A percentile compares a stretch with the other conserved stretches of the same genome.
Conservation (phyloP, 2,797 vertebrate genomes). For the Fistularia tabacaria region DNA sequence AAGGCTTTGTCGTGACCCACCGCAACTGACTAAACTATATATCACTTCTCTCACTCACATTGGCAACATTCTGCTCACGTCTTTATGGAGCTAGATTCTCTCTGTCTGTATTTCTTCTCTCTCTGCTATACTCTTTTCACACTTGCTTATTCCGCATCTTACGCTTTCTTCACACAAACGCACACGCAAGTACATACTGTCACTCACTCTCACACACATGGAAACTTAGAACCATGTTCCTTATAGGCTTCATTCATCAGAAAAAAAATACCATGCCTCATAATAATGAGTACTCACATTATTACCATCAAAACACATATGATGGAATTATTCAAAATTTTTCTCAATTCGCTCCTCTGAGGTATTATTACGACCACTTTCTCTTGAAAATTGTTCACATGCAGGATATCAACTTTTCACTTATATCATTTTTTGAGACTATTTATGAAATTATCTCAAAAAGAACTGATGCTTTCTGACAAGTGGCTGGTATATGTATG, state of each 20-base stretch:
- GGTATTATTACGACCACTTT: no score
- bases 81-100: conserved; percentile 47
- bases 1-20: conserved; percentile 73
- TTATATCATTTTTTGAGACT: no score
- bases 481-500: no score
- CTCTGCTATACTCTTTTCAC: conserved; percentile 37
- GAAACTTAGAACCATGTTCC: conserved; percentile 8
- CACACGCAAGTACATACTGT: conserved; percentile 9
- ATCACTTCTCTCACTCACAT: conserved; percentile 58
- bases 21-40: conserved; percentile 70
- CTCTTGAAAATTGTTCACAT: no score
- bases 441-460: no score
- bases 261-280: no score
- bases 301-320: no score
- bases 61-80: conserved; percentile 67
- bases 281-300: no score
- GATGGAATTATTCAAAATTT: no score
- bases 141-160: conserved; percentile 49
- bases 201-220: conserved; percentile 10
- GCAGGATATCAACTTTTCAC: no score
- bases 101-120: conserved; percentile 26
- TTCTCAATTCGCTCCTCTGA: no score
- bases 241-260: conserved; percentile 31
- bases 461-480: no score
- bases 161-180: conserved; percentile 29